Base-by-base conservation (phyloP, 2,888 invertebrate genomes). In the Stenodema calcarata region DNA sequence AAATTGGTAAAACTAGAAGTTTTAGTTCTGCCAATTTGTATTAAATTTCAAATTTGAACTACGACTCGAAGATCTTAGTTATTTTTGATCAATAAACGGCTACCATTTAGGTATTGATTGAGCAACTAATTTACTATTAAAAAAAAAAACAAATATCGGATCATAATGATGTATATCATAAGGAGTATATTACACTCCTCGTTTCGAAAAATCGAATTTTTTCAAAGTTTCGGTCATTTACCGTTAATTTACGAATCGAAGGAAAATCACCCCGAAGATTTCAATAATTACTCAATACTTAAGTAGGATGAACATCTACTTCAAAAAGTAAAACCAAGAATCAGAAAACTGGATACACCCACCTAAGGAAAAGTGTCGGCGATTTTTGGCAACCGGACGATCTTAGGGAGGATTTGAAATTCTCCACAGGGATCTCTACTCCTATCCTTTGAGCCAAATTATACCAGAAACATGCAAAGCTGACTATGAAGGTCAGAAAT, bases 401-500 rank as follows among this genome's bases (percentile, higher is more conserved):
- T 35, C 35, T 35, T 35, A 35, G 7, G n/a, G 79, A 76, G 73
- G 87, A 80, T 75, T 62, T 75, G 69, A 88, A 84, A 84, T 83
- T 70, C 27, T 69, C 28, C 42, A 78, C 83, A 23, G 69, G 70
- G 42, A 88, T 87, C 18, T 86, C 86, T 42, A 47, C 82, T 73
- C 82, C 80, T 62, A n/a, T n/a, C 69, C 82, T 28, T 69, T 87
- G 28, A 54, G 50, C 42, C 35, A 73, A 82, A 50, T 87, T 18
- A 87, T 87, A 54, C 84, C 75, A 62, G 76, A 84, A 76, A 87
- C 87, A 6, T 84, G 84, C 54, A 73, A 27, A 54, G 87, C 84
- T 76, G 50, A 75, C 41, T 87, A 84, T 50, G 87, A 87, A 76
- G 54, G 3, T 44, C 44, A 30, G 9, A 41, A 78, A 27, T 3